Base-by-base conservation (phyloP, 1,140 invertebrate genomes). In the Campodea augens region DNA sequence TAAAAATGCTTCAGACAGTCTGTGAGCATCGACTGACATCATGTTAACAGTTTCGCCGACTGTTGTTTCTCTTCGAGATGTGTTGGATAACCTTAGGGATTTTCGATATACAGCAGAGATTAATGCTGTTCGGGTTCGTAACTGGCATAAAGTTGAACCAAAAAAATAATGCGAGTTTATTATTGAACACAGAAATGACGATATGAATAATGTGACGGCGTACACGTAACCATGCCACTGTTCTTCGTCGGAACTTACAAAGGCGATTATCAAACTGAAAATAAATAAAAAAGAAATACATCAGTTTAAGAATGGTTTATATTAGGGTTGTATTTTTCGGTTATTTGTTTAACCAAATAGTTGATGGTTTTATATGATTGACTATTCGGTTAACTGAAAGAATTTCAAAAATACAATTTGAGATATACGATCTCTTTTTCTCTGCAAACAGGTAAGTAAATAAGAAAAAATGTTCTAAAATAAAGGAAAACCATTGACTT, bases 11-110 rank as follows among this genome's bases (percentile, higher is more conserved):
- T 92, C 87, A 70, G 89, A 78, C 54, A 92, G 85, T 54, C 84
- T 65, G 54, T 80, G 75, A 2, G 74, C 73, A 61, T 90, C 85
- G 0, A 89, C 84, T 1, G 89, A 79, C 88, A 93, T 93, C 41
- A 95, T 62, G 61, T 93, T 93, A 1, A 92, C 87, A 55, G 84
- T 82, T 70, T 90, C 86, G 43, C 88, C 89, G 20, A 89, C 80
- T 1, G 87, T 90, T 3, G 79, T 83, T 52, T 83, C 77, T 61
- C 82, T 84, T 49, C 78, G 69, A 0, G 82, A 75, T 0, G 71
- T 64, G 55, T 82, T 85, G 0, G 82, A 87, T 59, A 87, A 75
- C 38, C 73, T 63, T 32, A 87, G 59, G 19, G 57, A 7, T 15
- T 32, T 32, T 10, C 15, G 7, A 15, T 10, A 32, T 15, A 32